Evolutionary conservation across 2,797 vertebrate species (phyloP).

Genomic region (Alosa sapidissima): DNA sequence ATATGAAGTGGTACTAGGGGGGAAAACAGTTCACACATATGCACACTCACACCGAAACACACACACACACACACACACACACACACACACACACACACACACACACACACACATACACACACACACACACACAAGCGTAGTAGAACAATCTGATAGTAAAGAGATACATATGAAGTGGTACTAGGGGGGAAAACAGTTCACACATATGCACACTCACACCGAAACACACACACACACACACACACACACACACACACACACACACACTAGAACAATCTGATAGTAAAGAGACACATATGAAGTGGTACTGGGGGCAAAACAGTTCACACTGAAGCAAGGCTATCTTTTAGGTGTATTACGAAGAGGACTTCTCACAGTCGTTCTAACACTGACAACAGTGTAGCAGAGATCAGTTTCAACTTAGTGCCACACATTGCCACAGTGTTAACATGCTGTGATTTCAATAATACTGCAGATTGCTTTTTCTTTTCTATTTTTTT

Average conservation of each 20-base stretch:
- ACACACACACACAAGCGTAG: background rate
- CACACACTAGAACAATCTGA: background rate
- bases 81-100: slow-evolving; percentile 5
- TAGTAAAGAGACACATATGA: background rate
- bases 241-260: background rate
- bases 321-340: no score
- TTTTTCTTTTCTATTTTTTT: no score
- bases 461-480: no score
- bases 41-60: background rate
- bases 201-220: background rate
- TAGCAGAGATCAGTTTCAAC: background rate
- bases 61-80: slow-evolving; percentile 23
- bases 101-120: background rate
- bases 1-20: background rate
- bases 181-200: background rate
- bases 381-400: background rate
- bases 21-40: background rate
- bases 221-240: background rate
- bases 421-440: no score
- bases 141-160: background rate
- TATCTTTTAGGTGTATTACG: background rate
- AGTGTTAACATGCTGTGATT: no score
- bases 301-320: background rate
- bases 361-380: background rate
- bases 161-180: background rate